These are phyloP conservation scores for Drosophila colorata DNA, from an alignment of 2,888 invertebrate genomes.

Conservation along the genomic window DNA sequence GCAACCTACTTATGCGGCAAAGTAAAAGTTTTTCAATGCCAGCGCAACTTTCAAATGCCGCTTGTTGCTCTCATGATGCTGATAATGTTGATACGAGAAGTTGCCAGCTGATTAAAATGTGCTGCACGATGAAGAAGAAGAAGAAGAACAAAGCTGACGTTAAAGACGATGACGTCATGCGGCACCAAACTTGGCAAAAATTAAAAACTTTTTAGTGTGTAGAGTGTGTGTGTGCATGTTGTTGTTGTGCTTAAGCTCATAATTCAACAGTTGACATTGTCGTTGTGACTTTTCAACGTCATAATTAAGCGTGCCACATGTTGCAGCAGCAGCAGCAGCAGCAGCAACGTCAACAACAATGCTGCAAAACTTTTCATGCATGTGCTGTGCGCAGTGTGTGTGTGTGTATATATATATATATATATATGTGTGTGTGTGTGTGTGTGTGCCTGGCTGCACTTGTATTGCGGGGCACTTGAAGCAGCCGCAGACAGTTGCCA, in stretches of 20 bases:
- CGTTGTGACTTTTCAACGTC: constrained; percentile 62
- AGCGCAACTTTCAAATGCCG: constrained; percentile 51
- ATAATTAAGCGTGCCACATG: constrained; percentile 76
- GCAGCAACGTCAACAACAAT: constrained; percentile 28
- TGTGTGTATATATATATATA: not conserved
- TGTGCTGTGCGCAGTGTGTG: constrained; percentile 18
- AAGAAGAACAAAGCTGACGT: constrained; percentile 7
- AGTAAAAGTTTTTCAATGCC: constrained; percentile 74
- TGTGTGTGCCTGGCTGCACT: constrained; percentile 42
- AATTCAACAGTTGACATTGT: constrained; percentile 63
- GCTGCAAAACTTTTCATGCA: constrained; percentile 61
- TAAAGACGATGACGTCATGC: constrained; percentile 53
- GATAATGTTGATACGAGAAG: constrained; percentile 44
- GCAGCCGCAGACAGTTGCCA: constrained; percentile 72
- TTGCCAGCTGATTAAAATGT: constrained; percentile 37
- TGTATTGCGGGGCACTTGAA: constrained; percentile 60
- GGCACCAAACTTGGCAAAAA: constrained; percentile 39
- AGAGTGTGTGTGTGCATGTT: constrained; percentile 4
- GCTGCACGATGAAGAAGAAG: constrained; percentile 12
- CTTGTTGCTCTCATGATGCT: constrained; percentile 21
- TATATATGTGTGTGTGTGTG: constrained; percentile 9
- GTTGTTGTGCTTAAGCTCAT: constrained; percentile 37
- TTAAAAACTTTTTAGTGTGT: constrained; percentile 17
- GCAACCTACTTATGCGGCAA: constrained; percentile 70
- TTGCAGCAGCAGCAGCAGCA: constrained; percentile 58